Base-by-base conservation (phyloP, 1,140 invertebrate genomes). In the Oedothorax gibbosus region DNA sequence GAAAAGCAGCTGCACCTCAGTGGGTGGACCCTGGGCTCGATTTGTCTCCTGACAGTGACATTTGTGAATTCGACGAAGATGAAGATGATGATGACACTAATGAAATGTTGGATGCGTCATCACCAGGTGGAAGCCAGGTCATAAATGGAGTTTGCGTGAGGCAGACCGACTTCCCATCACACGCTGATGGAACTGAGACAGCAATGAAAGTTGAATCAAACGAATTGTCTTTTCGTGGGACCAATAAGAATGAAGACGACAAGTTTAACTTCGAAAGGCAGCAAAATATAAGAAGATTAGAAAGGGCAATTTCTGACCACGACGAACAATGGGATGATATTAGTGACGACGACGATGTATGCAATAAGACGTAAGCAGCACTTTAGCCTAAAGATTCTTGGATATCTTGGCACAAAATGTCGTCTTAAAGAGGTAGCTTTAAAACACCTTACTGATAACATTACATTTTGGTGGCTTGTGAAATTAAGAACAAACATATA, bases 21-120 rank as follows among this genome's bases (percentile, higher is more conserved):
- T 98, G 97, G 96, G 96, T 99, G 0, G 98, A 98, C 90, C 97
- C 96, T 4, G 96, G 97, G 75, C 95, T 95, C 93, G 95, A 96
- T 89, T 94, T 96, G 86, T 88, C 88, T 21, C 78, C 78, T 7
- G 85, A 86, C 64, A 86, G 85, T 76, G 85, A 86, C 50, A 15
- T 86, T 3, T 72, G 77, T 51, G 85, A 87, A 62, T 87, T 75
- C 69, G 86, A 88, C 14, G 86, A 87, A 81, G 85, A 87, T n/a
- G 82, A 87, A 5, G 85, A 81, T 15, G 86, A 87, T 57, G 87
- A 87, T 57, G 79, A 91, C 91, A 93, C 93, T 73, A 91, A 92
- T 86, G 77, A 84, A 66, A 69, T 80, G 35, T 50, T 66, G 9
- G 95, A 96, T 89, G 94, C 54, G 9, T n/a, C 56, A 20, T 53